Evolutionary conservation across 2,888 invertebrate species (phyloP).

Genomic region (Labia minor): DNA sequence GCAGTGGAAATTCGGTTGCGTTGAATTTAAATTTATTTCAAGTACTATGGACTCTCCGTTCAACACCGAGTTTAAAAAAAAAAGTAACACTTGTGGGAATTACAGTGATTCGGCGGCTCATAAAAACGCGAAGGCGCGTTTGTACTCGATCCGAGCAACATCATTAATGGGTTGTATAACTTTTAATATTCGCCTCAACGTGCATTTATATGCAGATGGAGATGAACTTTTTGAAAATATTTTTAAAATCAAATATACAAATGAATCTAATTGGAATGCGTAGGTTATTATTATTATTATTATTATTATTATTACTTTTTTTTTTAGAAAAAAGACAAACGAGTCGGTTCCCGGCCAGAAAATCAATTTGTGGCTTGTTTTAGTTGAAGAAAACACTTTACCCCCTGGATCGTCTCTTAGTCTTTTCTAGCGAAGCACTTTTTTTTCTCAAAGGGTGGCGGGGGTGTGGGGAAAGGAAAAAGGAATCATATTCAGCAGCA

Average conservation of each 20-base stretch:
- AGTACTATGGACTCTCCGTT: neutral
- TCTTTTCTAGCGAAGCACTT: neutral
- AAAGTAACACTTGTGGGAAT: conserved; percentile 1
- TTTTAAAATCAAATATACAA: too few species aligned
- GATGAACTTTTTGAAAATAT: neutral
- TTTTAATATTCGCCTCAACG: neutral
- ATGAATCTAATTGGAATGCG: too few species aligned
- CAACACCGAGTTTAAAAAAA: neutral
- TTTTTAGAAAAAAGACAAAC: too few species aligned
- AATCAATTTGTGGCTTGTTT: too few species aligned
- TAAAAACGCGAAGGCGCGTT: conserved; percentile 3
- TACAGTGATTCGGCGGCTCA: neutral
- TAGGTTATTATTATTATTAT: too few species aligned
- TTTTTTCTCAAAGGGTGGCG: too few species aligned
- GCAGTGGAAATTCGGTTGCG: neutral
- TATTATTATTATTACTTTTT: too few species aligned
- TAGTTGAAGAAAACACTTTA: too few species aligned
- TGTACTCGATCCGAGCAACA: neutral
- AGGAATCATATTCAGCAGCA: neutral
- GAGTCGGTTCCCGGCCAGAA: too few species aligned
- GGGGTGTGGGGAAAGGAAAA: too few species aligned
- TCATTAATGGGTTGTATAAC: conserved; percentile 13
- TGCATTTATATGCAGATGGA: conserved; percentile 8
- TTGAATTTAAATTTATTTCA: neutral
- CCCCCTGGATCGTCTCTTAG: too few species aligned